Evolutionary conservation across 2,888 invertebrate genomes (phyloP).

Genomic region (Ophraella communa): DNA sequence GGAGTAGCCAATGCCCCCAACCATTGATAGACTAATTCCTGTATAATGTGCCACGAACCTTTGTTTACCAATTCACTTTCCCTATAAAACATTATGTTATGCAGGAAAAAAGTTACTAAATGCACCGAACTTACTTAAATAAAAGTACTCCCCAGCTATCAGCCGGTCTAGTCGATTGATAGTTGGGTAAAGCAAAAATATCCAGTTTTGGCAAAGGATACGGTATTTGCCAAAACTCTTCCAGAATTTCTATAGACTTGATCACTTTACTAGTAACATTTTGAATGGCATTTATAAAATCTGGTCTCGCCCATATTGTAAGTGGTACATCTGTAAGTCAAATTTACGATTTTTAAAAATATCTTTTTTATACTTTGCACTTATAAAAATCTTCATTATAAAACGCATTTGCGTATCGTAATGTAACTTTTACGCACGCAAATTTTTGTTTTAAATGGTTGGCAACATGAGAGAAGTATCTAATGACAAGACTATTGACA

Average conservation of each 20-base stretch:
- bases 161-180: constrained; percentile 73
- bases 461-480: too few relatives aligned
- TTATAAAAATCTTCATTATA: too few relatives aligned
- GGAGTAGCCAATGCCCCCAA: constrained; percentile 78
- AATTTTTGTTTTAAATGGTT: too few relatives aligned
- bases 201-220: constrained; percentile 74
- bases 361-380: too few relatives aligned
- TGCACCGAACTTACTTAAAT: constrained; percentile 68
- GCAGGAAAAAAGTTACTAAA: neutral
- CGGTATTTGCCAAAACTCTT: constrained; percentile 70
- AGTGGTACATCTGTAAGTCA: constrained; percentile 59
- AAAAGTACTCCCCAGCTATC: constrained; percentile 83
- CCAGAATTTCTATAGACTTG: constrained; percentile 66
- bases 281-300: constrained; percentile 66
- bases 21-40: constrained; percentile 83
- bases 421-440: too few relatives aligned
- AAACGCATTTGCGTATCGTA: too few relatives aligned
- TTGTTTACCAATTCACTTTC: constrained; percentile 75
- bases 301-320: constrained; percentile 70
- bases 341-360: too few relatives aligned
- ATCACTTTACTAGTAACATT: constrained; percentile 67
- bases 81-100: constrained; percentile 64
- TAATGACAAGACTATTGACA: too few relatives aligned
- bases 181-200: constrained; percentile 75
- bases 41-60: constrained; percentile 71